phyloP scores from a whole-genome alignment of 2,888 invertebrate species.

The Napeogenes sylphis region DNA sequence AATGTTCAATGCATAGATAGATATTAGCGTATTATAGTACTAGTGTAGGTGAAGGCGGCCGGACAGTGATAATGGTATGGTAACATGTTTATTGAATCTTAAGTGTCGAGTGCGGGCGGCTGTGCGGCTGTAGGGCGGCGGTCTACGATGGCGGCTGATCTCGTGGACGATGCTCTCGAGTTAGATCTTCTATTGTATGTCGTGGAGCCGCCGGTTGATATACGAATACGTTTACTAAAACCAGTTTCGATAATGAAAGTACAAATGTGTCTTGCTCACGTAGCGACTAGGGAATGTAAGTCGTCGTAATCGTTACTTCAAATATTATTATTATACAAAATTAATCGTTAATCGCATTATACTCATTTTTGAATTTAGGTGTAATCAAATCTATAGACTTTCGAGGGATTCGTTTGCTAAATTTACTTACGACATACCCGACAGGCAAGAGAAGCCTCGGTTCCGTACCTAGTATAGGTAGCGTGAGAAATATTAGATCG shows the following conservation, averaged over 20 bases:
- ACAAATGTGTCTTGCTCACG: conserved; percentile 72
- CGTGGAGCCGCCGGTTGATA: conserved; percentile 44
- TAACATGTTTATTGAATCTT: too few species aligned
- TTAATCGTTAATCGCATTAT: conserved; percentile 49
- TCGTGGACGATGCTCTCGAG: conserved; percentile 51
- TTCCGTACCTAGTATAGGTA: conserved; percentile 59
- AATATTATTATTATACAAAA: conserved; percentile 36
- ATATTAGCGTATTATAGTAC: conserved; percentile 35
- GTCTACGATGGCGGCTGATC: conserved; percentile 48
- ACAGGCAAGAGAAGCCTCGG: conserved; percentile 48
- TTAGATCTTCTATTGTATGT: conserved; percentile 53
- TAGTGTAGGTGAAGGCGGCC: conserved; percentile 7
- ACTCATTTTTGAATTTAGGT: conserved; percentile 59
- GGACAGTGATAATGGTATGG: conserved; percentile 28
- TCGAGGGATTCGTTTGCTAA: conserved; percentile 51
- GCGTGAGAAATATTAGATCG: conserved; percentile 43
- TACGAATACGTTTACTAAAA: conserved; percentile 43
- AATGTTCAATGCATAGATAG: conserved; percentile 58
- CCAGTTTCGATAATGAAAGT: conserved; percentile 54
- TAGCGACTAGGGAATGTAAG: conserved; percentile 57
- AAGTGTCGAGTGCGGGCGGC: too few species aligned
- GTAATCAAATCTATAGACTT: conserved; percentile 51
- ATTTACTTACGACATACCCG: conserved; percentile 49
- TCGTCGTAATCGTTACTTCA: conserved; percentile 54
- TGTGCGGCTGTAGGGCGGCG: conserved; percentile 37